Conservation (phyloP, 2,797 vertebrate genomes). For the Melanotaenia trifasciata region DNA sequence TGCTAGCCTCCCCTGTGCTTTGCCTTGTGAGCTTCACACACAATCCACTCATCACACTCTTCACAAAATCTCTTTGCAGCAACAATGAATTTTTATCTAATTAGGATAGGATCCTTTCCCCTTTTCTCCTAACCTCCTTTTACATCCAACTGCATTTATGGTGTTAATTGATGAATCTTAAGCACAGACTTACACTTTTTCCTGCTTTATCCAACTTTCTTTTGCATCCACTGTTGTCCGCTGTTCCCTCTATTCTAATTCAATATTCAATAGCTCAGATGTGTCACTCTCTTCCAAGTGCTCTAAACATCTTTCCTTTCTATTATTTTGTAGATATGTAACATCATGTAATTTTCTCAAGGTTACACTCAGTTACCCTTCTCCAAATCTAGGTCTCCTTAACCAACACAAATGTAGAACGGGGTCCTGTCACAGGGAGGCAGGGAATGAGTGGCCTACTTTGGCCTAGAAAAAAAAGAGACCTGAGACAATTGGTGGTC, state of each 20-base stretch:
- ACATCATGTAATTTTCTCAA: constrained; percentile 49
- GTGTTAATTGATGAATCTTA: constrained; percentile 43
- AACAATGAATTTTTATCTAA: constrained; percentile 40
- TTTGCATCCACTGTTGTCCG: constrained; percentile 31
- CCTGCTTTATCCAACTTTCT: constrained; percentile 34
- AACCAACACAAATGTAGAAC: constrained; percentile 54
- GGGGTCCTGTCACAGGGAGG: constrained; percentile 32
- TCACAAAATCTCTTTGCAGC: constrained; percentile 38
- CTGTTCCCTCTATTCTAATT: constrained; percentile 45
- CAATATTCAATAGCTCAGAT: constrained; percentile 49
- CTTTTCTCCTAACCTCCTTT: constrained; percentile 33
- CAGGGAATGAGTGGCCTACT: constrained; percentile 52
- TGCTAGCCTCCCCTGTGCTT: constrained; percentile 6
- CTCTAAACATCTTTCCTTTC: constrained; percentile 30
- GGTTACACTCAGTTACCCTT: constrained; percentile 56
- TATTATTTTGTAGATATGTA: constrained; percentile 9
- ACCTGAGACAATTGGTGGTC: constrained; percentile 69
- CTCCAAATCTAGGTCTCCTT: constrained; percentile 51
- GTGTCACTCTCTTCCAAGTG: constrained; percentile 33
- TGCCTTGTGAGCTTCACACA: constrained; percentile 31
- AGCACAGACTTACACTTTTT: constrained; percentile 21
- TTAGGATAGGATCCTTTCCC: constrained; percentile 26
- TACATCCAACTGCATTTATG: constrained; percentile 37
- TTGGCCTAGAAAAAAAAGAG: constrained; percentile 56
- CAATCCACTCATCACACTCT: constrained; percentile 37